Evolutionary conservation across 2,113 vertebrate species (phyloP).

Genomic region (Lampris megalopsis): DNA sequence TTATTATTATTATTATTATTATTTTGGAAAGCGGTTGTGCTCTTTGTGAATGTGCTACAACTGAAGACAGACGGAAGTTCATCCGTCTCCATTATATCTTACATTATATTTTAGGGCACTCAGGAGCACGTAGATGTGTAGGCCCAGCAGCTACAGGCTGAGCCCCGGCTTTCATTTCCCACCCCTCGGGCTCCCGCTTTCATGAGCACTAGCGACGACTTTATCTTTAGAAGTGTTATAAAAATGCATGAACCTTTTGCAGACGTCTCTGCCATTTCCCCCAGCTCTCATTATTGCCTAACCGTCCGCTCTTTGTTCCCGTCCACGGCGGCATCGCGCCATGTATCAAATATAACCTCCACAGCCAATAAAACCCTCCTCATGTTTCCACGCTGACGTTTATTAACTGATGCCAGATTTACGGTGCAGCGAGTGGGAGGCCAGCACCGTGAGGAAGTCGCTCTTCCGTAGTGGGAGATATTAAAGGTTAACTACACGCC

Average conservation of each 20-base stretch:
- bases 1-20: background rate
- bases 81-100: constrained; percentile 3
- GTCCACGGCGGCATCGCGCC: constrained; percentile 3
- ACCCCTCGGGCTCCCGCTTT: constrained; percentile 36
- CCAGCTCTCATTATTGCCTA: constrained; percentile 49
- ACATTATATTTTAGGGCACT: background rate
- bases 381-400: constrained; percentile 7
- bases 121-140: constrained; percentile 50
- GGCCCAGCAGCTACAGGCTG: constrained; percentile 12
- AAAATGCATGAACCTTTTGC: constrained; percentile 49
- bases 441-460: constrained; percentile 15
- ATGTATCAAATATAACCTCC: constrained; percentile 30
- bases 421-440: constrained; percentile 8
- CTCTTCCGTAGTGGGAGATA: constrained; percentile 14
- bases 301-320: constrained; percentile 14
- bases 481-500: constrained; percentile 51
- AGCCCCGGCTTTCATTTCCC: constrained; percentile 19
- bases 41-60: no score
- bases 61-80: background rate
- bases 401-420: constrained; percentile 21
- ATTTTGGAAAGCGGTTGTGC: background rate
- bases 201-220: constrained; percentile 30
- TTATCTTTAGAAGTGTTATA: constrained; percentile 48
- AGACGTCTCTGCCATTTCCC: constrained; percentile 15
- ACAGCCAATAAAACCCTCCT: background rate